These are phyloP conservation scores for Clanis bilineata DNA, from an alignment of 2,888 invertebrate genomes.

Conservation along the genomic window DNA sequence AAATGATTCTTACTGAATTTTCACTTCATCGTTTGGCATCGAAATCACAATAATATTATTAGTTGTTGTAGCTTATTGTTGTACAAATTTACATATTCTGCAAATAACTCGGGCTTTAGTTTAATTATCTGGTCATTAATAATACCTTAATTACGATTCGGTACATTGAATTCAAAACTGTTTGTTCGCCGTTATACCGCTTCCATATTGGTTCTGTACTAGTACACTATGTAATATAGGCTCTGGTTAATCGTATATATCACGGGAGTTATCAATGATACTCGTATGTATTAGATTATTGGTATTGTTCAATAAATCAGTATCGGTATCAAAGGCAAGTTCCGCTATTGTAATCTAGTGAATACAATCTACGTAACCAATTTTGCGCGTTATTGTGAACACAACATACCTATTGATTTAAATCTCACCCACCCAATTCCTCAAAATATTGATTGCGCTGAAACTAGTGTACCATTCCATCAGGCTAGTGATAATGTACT, in stretches of 20 bases:
- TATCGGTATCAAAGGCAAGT: slow-evolving; percentile 31
- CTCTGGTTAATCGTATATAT: neutral
- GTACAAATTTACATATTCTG: no score
- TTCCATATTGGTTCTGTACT: neutral
- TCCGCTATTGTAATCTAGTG: neutral
- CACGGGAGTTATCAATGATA: neutral
- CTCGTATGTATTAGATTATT: neutral
- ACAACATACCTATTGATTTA: neutral
- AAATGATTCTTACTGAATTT: no score
- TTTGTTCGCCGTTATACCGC: no score
- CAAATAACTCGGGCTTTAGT: no score
- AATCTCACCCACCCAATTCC: no score
- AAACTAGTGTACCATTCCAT: no score
- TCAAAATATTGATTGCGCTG: no score
- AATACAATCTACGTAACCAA: neutral
- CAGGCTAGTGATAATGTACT: no score
- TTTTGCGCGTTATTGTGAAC: neutral
- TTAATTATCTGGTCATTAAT: no score
- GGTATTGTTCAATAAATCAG: slow-evolving; percentile 31
- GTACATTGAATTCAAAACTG: neutral
- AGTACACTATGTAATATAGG: neutral
- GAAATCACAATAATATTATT: no score
- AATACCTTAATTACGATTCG: no score
- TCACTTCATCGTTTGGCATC: neutral
- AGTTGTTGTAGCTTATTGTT: no score